Conservation (phyloP, 2,888 invertebrate genomes). For the Parochlus steinenii region DNA sequence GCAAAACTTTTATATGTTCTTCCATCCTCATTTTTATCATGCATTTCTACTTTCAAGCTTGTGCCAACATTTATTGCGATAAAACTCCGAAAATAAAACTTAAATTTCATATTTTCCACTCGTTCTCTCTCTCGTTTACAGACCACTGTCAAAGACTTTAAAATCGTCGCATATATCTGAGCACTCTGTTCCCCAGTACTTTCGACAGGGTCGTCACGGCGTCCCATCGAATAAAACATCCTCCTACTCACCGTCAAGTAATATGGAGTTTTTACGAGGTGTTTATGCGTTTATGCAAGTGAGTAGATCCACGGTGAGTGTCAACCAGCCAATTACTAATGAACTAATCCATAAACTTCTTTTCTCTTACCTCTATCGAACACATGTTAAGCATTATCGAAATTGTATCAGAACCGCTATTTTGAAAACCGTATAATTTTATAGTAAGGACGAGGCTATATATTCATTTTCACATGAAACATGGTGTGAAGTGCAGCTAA, state of each 20-base stretch:
- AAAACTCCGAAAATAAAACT: too few relatives aligned
- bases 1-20: too few relatives aligned
- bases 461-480: too few relatives aligned
- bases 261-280: conserved; percentile 34
- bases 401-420: too few relatives aligned
- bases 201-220: conserved; percentile 12
- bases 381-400: too few relatives aligned
- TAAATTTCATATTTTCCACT: not conserved
- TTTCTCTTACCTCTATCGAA: conserved; percentile 1
- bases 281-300: conserved; percentile 35
- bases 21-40: too few relatives aligned
- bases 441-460: too few relatives aligned
- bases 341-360: conserved; percentile 11
- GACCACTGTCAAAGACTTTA: conserved; percentile 9
- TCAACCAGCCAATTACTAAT: conserved; percentile 22
- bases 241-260: conserved; percentile 15
- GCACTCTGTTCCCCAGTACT: conserved; percentile 7
- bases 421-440: too few relatives aligned
- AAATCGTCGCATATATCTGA: conserved; percentile 11
- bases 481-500: too few relatives aligned
- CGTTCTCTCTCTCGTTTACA: not conserved
- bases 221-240: conserved; percentile 9
- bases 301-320: conserved; percentile 35
- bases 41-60: too few relatives aligned
- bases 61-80: too few relatives aligned